phyloP scores from a whole-genome alignment of 1,140 invertebrate genomes.

The Homarus americanus region DNA sequence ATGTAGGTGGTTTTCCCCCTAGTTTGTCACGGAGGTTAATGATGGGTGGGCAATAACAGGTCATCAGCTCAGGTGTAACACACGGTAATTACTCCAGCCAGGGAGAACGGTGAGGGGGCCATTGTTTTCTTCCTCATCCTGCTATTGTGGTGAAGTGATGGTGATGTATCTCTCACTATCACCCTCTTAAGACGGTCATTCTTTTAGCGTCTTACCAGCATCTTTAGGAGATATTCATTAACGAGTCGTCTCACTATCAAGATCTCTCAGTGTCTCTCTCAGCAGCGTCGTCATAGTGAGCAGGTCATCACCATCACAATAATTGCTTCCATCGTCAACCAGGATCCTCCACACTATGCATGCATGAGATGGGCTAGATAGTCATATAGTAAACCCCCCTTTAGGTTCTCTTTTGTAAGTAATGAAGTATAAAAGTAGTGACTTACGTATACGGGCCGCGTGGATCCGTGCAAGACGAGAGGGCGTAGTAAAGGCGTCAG shows the following conservation, averaged over 20 bases:
- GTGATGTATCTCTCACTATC: neutral
- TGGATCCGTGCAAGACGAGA: too few relatives aligned
- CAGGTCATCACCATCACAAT: neutral
- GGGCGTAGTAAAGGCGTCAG: neutral
- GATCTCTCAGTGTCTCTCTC: neutral
- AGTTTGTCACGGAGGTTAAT: slow-evolving; percentile 1
- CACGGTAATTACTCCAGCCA: neutral
- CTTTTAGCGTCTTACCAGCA: neutral
- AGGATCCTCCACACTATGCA: neutral
- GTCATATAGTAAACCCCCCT: neutral
- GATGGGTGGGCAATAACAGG: neutral
- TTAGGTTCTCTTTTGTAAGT: neutral
- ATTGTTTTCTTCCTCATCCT: neutral
- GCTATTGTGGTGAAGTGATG: neutral
- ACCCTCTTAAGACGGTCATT: neutral
- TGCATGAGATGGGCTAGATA: neutral
- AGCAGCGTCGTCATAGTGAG: too few relatives aligned
- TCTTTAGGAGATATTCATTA: neutral
- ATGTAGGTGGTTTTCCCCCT: neutral
- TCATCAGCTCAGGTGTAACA: neutral
- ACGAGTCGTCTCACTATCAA: neutral
- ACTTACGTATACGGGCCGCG: too few relatives aligned
- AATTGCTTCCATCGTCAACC: neutral
- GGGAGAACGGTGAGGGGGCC: neutral
- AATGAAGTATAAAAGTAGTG: neutral